Evolutionary conservation across 2,797 vertebrate species (phyloP), one percentile per base, ranked within the genome.

Genomic region (Salarias fasciatus): DNA sequence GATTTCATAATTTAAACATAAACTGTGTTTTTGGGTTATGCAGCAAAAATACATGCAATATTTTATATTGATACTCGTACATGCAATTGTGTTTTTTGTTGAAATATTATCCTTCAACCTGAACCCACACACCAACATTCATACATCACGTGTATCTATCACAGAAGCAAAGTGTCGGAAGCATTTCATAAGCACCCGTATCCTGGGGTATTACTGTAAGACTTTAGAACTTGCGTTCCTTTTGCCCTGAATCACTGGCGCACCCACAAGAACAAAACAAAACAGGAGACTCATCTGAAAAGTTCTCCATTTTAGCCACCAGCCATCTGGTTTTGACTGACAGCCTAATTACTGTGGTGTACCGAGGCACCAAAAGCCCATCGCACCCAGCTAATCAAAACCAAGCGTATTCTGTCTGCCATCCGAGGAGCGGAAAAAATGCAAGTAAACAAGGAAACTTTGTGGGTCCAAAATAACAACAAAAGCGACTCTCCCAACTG

Each of bases 321-420:
- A 84, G 84, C 85, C 83, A 75, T 86, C 83, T 80, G 80, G 44
- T 60, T 91, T 90, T 92, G 93, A 93, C 59, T 91, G 92, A 92
- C 93, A 92, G 88, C 82, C 85, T 92, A 92, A 93, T 94, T 92
- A 92, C 82, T 72, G 76, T 79, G 57, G 74, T 52, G 78, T 86
- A 72, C 74, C 72, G 56, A 70, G 68, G 84, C 85, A 72, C 75
- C 87, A 68, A 83, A 87, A 86, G 82, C 88, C 85, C 83, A 80
- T 52, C 33, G 75, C 88, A 82, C 88, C 80, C 69, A 84, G 80
- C 86, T 91, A 90, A 91, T 92, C 89, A 93, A 87, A 80, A 76
- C 57, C 57, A 58, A 71, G 72, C 15, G 38, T 69, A 85, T 75
- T 89, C 84, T 71, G 63, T 77, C 60, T 83, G 72, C 73, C 81